Conservation (phyloP, 2,888 invertebrate species). For the Watsonalla cultraria region DNA sequence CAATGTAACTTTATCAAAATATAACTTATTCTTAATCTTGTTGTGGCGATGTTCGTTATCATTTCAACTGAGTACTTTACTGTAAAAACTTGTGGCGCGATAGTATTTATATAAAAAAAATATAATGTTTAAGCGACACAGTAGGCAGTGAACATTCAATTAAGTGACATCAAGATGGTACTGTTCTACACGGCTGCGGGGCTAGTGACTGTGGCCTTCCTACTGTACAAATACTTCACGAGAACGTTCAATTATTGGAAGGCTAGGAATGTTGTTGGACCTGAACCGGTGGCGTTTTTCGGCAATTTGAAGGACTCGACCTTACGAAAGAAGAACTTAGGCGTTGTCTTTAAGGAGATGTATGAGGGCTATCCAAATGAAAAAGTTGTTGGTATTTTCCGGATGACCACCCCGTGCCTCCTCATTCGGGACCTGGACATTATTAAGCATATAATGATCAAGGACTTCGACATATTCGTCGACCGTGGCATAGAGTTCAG, state of each 20-base stretch:
- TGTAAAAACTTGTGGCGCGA: no score
- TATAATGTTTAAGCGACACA: no score
- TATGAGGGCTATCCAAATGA: conserved; percentile 41
- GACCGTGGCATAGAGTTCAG: conserved; percentile 45
- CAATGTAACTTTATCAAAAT: no score
- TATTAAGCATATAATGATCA: conserved; percentile 46
- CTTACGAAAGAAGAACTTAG: conserved; percentile 23
- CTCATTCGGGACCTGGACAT: conserved; percentile 46
- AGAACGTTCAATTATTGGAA: conserved; percentile 48
- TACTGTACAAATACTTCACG: conserved; percentile 36
- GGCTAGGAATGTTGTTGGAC: conserved; percentile 31
- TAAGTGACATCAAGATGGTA: background rate
- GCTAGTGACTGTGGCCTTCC: conserved; percentile 9
- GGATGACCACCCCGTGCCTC: conserved; percentile 39
- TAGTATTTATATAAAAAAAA: no score
- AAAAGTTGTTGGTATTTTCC: conserved; percentile 47
- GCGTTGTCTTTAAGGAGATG: conserved; percentile 26
- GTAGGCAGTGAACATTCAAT: no score
- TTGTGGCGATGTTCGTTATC: no score
- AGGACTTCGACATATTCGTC: conserved; percentile 44
- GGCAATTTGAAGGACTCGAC: conserved; percentile 38
- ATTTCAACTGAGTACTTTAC: no score
- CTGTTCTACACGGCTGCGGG: conserved; percentile 9
- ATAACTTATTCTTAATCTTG: no score
- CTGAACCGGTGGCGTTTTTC: conserved; percentile 34